Evolutionary conservation across 1,140 invertebrate species (phyloP).

Genomic region (Tetramorium alpestre): DNA sequence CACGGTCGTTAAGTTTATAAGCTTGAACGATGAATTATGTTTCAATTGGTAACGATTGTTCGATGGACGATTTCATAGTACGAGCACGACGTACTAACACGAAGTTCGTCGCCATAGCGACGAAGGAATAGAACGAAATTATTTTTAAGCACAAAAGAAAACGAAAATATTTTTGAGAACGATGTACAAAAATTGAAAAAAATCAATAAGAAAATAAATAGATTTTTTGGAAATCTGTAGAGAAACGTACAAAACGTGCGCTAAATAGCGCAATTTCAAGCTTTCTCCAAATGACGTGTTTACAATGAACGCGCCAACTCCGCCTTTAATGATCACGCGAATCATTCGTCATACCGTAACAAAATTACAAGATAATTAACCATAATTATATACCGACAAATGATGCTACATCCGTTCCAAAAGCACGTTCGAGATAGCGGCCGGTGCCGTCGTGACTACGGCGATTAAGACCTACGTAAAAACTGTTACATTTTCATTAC

Average conservation of each 20-base stretch:
- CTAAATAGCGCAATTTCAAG: background rate
- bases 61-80: slow-evolving; percentile 30
- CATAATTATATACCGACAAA: slow-evolving; percentile 25
- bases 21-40: slow-evolving; percentile 15
- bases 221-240: background rate
- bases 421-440: slow-evolving; percentile 11
- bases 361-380: slow-evolving; percentile 50
- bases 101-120: background rate
- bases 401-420: slow-evolving; percentile 31
- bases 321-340: slow-evolving; percentile 46
- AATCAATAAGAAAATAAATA: background rate
- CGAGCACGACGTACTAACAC: background rate
- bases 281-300: slow-evolving; percentile 20
- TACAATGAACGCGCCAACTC: slow-evolving; percentile 8
- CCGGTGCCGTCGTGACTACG: background rate
- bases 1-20: slow-evolving; percentile 20
- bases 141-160: background rate
- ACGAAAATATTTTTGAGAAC: background rate
- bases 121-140: background rate
- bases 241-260: background rate
- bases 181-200: background rate
- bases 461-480: background rate
- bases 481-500: background rate
- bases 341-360: slow-evolving; percentile 32
- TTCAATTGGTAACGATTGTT: slow-evolving; percentile 57